Evolutionary conservation across 2,888 invertebrate species (phyloP), one percentile per base, ranked within the genome.

Genomic region (Rhyacophila evoluta): DNA sequence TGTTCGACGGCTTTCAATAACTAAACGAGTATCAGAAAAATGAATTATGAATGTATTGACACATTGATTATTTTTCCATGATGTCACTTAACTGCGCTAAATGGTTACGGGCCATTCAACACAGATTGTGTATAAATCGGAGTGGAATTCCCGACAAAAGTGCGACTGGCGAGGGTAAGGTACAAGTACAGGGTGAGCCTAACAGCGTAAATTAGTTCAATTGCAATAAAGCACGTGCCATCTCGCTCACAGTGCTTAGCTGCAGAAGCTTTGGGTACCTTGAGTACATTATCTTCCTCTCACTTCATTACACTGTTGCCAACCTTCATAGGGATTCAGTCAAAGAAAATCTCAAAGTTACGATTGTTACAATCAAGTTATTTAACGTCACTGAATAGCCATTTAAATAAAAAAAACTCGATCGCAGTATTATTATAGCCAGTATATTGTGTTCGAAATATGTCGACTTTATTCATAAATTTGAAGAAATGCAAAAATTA

Each of bases 191-290:
- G 19, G 55, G 55, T 19, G 19, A 55, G 55, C 55, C 55, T 55
- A 55, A 19, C 2, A 55, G 55, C 55, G 55, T 11, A 69, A 33
- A 69, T 69, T 69, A 69, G 69, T 33, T 29, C 69, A 69, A 69
- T 69, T 33, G 12, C 69, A 69, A 33, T 33, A 69, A 69, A 33
- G 33, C 69, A 69, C 69, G 69, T 29, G 28, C 69, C 69, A 33
- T 29, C 33, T 28, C 69, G 69, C 28, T 12, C 11, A 28, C 69
- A 28, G 69, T 33, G 55, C 55, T 55, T 55, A 55, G 55, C 55
- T 55, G 25, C 25, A 55, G 55, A 55, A 55, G 55, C 55, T 12
- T 55, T 19, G 19, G 55, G 55, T 55, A 25, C 55, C 55, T 8
- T 41, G 10, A 6, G 29, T 33, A 33, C 55, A 15, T 19, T 19